A percentile compares a stretch with the other conserved stretches of the same genome.
phyloP scores from a whole-genome alignment of 2,888 invertebrate genomes.

The Ormyrus rosae region DNA sequence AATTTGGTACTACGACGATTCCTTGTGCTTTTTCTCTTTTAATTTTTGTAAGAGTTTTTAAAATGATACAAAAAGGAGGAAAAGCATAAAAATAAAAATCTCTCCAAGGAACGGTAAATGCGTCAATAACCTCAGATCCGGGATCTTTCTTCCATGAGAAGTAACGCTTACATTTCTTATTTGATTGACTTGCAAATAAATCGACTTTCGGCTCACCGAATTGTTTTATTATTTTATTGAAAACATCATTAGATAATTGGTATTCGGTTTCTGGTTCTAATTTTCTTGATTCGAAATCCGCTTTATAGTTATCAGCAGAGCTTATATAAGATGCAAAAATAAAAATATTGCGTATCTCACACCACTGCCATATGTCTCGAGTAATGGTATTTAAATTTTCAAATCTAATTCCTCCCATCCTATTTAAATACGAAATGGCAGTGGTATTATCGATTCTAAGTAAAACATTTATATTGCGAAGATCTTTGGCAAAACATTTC shows the following conservation, averaged over 20 bases:
- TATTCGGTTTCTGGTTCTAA: constrained; percentile 56
- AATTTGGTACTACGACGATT: constrained; percentile 53
- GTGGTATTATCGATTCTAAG: constrained; percentile 24
- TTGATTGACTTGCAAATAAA: constrained; percentile 55
- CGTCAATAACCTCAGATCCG: constrained; percentile 51
- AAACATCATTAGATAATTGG: constrained; percentile 54
- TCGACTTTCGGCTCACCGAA: constrained; percentile 37
- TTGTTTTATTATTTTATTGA: constrained; percentile 26
- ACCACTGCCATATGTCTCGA: constrained; percentile 57
- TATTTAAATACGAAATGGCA: constrained; percentile 57
- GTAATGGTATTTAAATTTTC: constrained; percentile 48
- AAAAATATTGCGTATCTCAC: constrained; percentile 53
- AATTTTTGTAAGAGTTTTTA: constrained; percentile 48
- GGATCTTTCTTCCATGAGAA: constrained; percentile 58
- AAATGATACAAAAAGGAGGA: constrained; percentile 48
- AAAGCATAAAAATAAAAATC: constrained; percentile 49
- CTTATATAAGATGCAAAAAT: constrained; percentile 57
- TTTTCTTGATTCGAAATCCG: constrained; percentile 60
- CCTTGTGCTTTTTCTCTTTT: constrained; percentile 35
- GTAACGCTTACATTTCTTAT: constrained; percentile 57
- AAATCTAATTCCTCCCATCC: constrained; percentile 56
- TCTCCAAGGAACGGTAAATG: constrained; percentile 58
- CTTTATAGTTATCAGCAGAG: constrained; percentile 51
- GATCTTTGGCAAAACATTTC: constrained; percentile 9
- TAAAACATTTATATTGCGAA: not conserved